Evolutionary conservation across 2,113 vertebrate species (phyloP).

Genomic region (Seriola dumerili): DNA sequence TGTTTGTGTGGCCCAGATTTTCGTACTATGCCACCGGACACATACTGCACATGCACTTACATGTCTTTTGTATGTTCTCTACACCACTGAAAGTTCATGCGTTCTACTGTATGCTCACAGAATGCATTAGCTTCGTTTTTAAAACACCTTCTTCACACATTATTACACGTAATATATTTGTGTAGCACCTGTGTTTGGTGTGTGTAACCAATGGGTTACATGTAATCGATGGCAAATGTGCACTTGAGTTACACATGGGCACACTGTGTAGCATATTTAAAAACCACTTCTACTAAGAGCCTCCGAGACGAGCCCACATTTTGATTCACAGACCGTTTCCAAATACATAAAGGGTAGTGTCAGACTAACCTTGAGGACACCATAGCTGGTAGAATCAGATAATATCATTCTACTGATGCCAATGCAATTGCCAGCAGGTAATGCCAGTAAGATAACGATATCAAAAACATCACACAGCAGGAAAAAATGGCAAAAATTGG

Average conservation of each 20-base stretch:
- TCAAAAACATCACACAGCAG: background rate
- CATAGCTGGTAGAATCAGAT: constrained; percentile 2
- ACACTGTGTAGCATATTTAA: background rate
- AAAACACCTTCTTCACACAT: background rate
- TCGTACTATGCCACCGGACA: background rate
- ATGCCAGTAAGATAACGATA: constrained; percentile 9
- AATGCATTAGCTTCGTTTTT: background rate
- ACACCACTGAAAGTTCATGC: background rate
- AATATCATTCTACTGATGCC: constrained; percentile 12
- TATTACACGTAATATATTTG: background rate
- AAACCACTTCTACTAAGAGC: background rate
- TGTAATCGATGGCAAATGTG: background rate
- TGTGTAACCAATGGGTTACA: background rate
- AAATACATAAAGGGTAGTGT: background rate
- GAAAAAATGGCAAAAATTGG: background rate
- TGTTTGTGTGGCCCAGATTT: background rate
- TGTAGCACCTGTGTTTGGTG: background rate
- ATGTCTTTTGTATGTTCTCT: background rate
- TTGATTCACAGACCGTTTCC: background rate
- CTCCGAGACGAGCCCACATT: background rate
- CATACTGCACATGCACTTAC: background rate
- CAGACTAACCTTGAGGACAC: background rate
- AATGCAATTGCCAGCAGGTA: constrained; percentile 12
- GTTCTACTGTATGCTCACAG: background rate
- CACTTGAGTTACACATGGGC: background rate